Evolutionary conservation across 2,888 invertebrate genomes (phyloP), one percentile per base, ranked within the genome.

Genomic region (Oxystoma pomonae): DNA sequence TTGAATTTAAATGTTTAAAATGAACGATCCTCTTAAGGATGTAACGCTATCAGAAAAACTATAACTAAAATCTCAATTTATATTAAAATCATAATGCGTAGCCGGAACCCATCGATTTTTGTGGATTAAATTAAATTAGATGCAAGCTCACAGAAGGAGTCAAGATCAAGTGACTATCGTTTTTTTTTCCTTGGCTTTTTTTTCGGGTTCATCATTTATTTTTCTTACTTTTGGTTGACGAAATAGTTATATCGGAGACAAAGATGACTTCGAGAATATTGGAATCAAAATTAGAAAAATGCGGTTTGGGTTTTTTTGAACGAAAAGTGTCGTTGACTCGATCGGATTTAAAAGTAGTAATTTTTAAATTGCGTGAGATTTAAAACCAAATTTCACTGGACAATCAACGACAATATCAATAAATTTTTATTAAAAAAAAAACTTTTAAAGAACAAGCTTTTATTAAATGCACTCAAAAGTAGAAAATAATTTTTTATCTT

Each of bases 81-180:
- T 58, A 61, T 61, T 58, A 61, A 61, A 61, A 57, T 61, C 57
- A 52, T 52, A 58, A 58, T 20, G 35, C 61, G 61, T 57, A 58
- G 19, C 61, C 21, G 61, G 61, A 61, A 61, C 61, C 16, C 52
- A 61, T 61, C 19, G 61, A 61, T 61, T 61, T 51, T 52, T 20
- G 12, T 35, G 51, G 53, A 20, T 58, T 61, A 58, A 61, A 61
- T 53, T 61, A 51, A 61, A 58, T 61, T 61, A 61, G 20, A 58
- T 57, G 61, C 51, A 57, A 51, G 16, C 51, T 61, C 20, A 35
- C 35, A 35, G 35, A 35, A 35, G 35, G 20, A 57, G 56, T 61
- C 53, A 53, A 61, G 16, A 58, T 51, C 49, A 58, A 53, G 7
- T 19, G 7, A 16, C 53, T 53, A 9, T 35, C 5, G 35, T 12